phyloP scores from a whole-genome alignment of 2,888 invertebrate genomes.

The Cyclophora punctaria region DNA sequence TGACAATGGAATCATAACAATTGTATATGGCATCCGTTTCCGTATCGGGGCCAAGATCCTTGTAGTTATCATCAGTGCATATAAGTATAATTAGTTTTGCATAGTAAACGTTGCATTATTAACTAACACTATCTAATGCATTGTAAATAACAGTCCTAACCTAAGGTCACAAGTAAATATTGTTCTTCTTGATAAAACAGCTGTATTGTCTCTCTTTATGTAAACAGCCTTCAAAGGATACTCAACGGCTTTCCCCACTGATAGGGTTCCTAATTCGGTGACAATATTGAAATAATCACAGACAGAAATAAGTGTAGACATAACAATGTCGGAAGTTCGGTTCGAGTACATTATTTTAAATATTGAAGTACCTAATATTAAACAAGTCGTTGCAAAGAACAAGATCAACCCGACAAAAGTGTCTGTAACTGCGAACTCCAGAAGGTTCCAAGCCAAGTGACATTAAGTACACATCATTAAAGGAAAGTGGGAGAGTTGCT shows the following conservation, averaged over 20 bases:
- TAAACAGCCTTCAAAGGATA: constrained; percentile 22
- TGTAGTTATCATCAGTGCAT: not conserved
- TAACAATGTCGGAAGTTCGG: too few species aligned
- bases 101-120: not conserved
- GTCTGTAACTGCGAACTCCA: constrained; percentile 6
- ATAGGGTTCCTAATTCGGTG: too few species aligned
- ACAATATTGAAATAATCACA: too few species aligned
- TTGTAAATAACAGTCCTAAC: constrained; percentile 36
- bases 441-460: constrained; percentile 20
- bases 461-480: constrained; percentile 33
- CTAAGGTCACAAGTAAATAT: constrained; percentile 53
- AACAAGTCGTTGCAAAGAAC: not conserved
- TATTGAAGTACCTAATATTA: too few species aligned
- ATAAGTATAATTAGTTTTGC: not conserved
- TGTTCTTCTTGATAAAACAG: constrained; percentile 46
- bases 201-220: constrained; percentile 42
- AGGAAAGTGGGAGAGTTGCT: constrained; percentile 21
- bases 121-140: constrained; percentile 11
- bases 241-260: constrained; percentile 21
- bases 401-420: constrained; percentile 7
- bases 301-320: too few species aligned
- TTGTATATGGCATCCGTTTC: too few species aligned
- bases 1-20: too few species aligned
- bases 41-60: too few species aligned
- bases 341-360: too few species aligned